Conservation (phyloP, 2,888 invertebrate genomes). For the Mystacides longicornis region DNA sequence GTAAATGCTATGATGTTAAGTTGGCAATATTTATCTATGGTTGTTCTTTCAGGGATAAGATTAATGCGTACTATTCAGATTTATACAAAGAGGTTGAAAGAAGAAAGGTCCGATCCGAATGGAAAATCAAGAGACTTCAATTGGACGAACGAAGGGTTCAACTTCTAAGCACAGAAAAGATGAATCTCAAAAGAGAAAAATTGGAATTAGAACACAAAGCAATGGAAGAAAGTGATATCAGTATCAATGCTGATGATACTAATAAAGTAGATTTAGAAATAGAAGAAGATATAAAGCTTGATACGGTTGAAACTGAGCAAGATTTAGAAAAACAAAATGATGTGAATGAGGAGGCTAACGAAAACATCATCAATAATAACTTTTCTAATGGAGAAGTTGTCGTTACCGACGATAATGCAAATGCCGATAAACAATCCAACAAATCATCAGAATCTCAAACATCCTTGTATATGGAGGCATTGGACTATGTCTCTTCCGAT, state of each 20-base stretch:
- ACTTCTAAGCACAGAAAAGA: constrained; percentile 44
- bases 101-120: constrained; percentile 48
- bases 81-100: constrained; percentile 53
- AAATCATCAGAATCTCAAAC: not conserved
- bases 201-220: constrained; percentile 40
- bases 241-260: not conserved
- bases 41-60: constrained; percentile 47
- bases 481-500: not conserved
- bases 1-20: too few species aligned
- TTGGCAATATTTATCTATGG: too few species aligned
- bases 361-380: not conserved
- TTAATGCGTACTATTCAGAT: constrained; percentile 58
- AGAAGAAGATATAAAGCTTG: not conserved
- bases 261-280: not conserved
- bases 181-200: constrained; percentile 50
- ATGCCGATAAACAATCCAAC: not conserved
- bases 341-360: not conserved
- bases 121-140: constrained; percentile 48
- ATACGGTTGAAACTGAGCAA: not conserved
- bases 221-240: constrained; percentile 31
- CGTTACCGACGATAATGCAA: not conserved
- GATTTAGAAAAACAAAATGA: not conserved
- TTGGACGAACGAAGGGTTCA: constrained; percentile 43
- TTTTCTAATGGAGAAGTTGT: not conserved
- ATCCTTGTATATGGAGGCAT: not conserved